Base-by-base conservation (phyloP, 2,888 invertebrate genomes). In the Agriopis marginaria region DNA sequence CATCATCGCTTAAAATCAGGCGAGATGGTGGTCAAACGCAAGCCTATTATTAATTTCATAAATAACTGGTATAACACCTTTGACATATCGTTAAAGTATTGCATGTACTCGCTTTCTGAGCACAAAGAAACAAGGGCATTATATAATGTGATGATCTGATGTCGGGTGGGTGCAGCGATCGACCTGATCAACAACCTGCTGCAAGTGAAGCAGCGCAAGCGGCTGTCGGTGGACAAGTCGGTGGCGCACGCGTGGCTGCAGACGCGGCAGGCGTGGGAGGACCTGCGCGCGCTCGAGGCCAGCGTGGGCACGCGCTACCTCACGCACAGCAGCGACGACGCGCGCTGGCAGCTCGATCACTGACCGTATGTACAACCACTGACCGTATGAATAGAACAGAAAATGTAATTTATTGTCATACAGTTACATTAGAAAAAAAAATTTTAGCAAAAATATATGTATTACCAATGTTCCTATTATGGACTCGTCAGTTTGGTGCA, bases 151-250 rank as follows among this genome's bases (percentile, higher is more conserved):
- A 42, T 42, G 9, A 10, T 7, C 6, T 12, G 3, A 12, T 45
- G 10, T 45, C n/a, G 11, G 9, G 0, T 12, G 9, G 32, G 9
- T 40, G 61, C 95, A 99, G 99, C 99, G 71, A 99, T 99, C 89
- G 99, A 99, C 94, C 95, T 99, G 81, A 99, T 99, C 85, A 99
- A 98, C 93, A 99, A 99, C 94, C 95, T 99, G 82, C 96, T 99
- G 72, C 99, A 99, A 97, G 99, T 98, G 76, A 98, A 98, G 91
- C 98, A 98, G 88, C 96, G 99, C 82, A 99, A 99, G 91, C 96
- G 99, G 39, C 98, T 97, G 85, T 98, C 99, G 0, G 99, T 99
- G 66, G 99, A 99, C 94, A 99, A 99, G 94, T 98, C 99, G 69
- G 95, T 99, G 75, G 96, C 96, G 81, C 99, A 99, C 91, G 96